Evolutionary conservation across 2,797 vertebrate species (phyloP).

Genomic region (Artibeus jamaicensis): DNA sequence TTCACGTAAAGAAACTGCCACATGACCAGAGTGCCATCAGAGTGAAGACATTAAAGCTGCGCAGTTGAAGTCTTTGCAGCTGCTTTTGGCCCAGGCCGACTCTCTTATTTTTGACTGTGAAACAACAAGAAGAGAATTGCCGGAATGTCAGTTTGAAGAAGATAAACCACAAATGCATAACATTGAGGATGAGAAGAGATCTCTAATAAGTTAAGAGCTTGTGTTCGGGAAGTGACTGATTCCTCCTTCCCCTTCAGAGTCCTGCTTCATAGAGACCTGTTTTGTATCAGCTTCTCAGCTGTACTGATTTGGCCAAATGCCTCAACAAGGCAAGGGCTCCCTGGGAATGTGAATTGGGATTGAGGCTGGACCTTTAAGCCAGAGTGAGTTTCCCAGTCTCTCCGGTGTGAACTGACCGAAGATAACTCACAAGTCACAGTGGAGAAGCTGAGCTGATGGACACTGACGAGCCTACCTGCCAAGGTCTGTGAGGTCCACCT

Average conservation of each 20-base stretch:
- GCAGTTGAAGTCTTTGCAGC: background rate
- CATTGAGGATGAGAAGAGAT: background rate
- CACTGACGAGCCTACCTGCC: background rate
- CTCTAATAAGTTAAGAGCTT: background rate
- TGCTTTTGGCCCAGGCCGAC: background rate
- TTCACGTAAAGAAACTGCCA: background rate
- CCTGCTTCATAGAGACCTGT: background rate
- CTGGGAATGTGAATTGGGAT: background rate
- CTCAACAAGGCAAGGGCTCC: background rate
- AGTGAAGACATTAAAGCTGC: background rate
- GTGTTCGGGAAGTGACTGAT: background rate
- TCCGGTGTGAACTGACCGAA: background rate
- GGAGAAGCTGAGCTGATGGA: background rate
- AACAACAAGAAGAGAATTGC: background rate
- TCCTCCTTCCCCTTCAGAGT: background rate
- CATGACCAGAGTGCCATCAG: background rate
- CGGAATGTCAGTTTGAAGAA: background rate
- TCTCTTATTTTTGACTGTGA: background rate
- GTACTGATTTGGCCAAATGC: background rate
- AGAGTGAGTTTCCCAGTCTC: background rate
- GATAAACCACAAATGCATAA: background rate
- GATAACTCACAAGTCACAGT: background rate
- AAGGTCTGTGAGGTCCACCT: background rate
- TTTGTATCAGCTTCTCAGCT: background rate
- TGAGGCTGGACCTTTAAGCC: background rate